Percentiles rank a stretch among this genome's conserved stretches.
Evolutionary conservation across 2,888 invertebrate genomes (phyloP).

Genomic region (Drosophila atripex): DNA sequence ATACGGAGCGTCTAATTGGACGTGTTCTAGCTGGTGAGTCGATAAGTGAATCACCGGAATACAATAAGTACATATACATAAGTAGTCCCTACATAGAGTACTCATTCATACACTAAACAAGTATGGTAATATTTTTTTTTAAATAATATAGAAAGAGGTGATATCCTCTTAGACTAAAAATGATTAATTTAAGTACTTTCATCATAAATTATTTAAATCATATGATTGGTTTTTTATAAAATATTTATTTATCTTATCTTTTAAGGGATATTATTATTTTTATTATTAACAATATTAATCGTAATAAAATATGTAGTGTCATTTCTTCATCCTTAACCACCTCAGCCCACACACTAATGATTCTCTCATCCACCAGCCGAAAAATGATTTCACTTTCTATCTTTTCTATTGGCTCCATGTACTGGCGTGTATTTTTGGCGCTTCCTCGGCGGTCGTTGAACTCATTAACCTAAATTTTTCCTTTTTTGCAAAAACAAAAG

Average conservation of each 20-base stretch:
- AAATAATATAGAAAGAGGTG: too few relatives aligned
- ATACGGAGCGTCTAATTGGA: constrained; percentile 83
- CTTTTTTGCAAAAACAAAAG: constrained; percentile 50
- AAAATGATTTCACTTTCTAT: constrained; percentile 57
- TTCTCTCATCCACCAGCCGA: background rate
- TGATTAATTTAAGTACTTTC: too few relatives aligned
- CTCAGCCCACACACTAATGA: constrained; percentile 6
- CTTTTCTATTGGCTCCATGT: constrained; percentile 40
- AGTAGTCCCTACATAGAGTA: background rate
- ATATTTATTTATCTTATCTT: too few relatives aligned
- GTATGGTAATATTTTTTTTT: too few relatives aligned
- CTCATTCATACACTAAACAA: background rate
- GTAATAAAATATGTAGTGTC: background rate
- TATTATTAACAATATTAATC: too few relatives aligned
- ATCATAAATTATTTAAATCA: too few relatives aligned
- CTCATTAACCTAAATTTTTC: constrained; percentile 79
- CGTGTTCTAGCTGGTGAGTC: constrained; percentile 83
- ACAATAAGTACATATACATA: background rate
- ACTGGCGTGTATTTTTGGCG: constrained; percentile 45
- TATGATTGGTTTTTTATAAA: too few relatives aligned
- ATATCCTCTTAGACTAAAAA: too few relatives aligned
- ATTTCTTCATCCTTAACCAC: background rate
- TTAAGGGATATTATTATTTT: too few relatives aligned
- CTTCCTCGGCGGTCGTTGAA: constrained; percentile 77
- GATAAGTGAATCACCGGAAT: constrained; percentile 1